A percentile compares a stretch with the other conserved stretches of the same genome.
These are phyloP conservation scores for Metalampra italica DNA, from an alignment of 2,888 invertebrate species.

Conservation along the genomic window DNA sequence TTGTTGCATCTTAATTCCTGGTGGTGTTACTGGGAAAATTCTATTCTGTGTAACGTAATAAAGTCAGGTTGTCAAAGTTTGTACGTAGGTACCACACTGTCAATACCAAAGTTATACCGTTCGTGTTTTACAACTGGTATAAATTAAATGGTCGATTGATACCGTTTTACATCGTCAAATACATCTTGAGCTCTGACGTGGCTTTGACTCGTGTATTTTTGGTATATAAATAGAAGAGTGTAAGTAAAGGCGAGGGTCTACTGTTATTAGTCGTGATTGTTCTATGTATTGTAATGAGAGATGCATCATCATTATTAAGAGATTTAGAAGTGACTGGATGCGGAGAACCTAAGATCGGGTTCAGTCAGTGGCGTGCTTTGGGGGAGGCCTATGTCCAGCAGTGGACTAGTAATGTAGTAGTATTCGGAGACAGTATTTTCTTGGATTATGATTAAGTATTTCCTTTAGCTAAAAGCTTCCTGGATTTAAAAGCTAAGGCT, in stretches of 20 bases:
- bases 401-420: too few relatives aligned
- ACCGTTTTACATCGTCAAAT: not conserved
- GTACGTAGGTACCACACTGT: not conserved
- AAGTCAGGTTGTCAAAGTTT: not conserved
- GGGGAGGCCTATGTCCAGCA: too few relatives aligned
- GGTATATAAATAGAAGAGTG: not conserved
- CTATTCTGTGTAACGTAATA: not conserved
- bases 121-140: constrained; percentile 4
- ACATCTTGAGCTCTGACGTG: not conserved
- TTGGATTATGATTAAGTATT: too few relatives aligned
- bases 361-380: too few relatives aligned
- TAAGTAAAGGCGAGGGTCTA: not conserved
- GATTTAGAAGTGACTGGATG: too few relatives aligned
- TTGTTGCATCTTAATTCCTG: too few relatives aligned
- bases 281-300: not conserved
- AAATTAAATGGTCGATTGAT: constrained; percentile 3
- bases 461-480: too few relatives aligned
- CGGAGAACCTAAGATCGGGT: too few relatives aligned
- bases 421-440: too few relatives aligned
- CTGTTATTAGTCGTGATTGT: not conserved
- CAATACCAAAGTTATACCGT: constrained; percentile 2
- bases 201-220: not conserved
- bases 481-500: too few relatives aligned
- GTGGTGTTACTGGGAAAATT: not conserved
- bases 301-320: too few relatives aligned